Conservation (phyloP, 2,797 vertebrate species). For the Myotis pilosus region DNA sequence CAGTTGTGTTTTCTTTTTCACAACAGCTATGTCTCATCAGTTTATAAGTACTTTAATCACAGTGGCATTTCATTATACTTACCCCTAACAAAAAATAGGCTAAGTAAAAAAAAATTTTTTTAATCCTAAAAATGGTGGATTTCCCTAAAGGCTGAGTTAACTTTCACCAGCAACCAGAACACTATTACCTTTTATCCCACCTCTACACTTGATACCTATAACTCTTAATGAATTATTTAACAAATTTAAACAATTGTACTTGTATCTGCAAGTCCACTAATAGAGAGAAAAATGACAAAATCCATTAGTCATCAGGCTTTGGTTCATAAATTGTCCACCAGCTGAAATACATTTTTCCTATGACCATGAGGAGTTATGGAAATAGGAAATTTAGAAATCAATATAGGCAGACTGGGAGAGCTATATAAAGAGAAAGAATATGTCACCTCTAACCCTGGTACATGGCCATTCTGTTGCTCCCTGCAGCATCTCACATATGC, state of each 20-base stretch:
- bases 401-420: not conserved
- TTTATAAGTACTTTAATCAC: conserved; percentile 55
- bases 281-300: conserved; percentile 67
- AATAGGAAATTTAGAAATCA: conserved; percentile 25
- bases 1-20: conserved; percentile 9
- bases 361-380: not conserved
- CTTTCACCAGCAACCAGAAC: not conserved
- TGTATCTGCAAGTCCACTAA: conserved; percentile 26
- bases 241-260: not conserved
- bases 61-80: conserved; percentile 33
- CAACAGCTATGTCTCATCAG: not conserved
- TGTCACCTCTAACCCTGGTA: not conserved
- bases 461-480: not conserved
- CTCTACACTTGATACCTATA: not conserved
- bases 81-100: conserved; percentile 38
- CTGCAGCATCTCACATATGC: not conserved
- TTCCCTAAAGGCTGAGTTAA: not conserved
- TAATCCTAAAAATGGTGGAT: not conserved
- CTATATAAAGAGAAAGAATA: not conserved
- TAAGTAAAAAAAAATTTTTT: not conserved
- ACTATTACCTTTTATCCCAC: not conserved
- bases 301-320: conserved; percentile 21
- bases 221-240: conserved; percentile 42
- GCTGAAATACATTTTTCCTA: conserved; percentile 37
- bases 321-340: conserved; percentile 57